phyloP scores from a whole-genome alignment of 2,797 vertebrate species.

The Furcifer pardalis region DNA sequence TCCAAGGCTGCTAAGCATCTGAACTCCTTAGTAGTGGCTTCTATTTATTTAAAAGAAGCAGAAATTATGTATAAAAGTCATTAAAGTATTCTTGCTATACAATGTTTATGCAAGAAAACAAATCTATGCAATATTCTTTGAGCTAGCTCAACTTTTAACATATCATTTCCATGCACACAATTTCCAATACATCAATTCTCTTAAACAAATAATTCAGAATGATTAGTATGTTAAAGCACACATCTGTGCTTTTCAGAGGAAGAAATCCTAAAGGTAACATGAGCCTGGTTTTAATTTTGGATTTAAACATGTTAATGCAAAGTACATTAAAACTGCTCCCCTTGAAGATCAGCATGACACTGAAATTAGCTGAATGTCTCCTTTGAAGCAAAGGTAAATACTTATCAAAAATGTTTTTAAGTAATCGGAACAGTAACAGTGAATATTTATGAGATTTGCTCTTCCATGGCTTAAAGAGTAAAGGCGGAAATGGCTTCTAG shows the following conservation, averaged over 20 bases:
- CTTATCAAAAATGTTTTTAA: slow-evolving; percentile 64
- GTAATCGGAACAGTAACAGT: slow-evolving; percentile 49
- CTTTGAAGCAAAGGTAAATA: slow-evolving; percentile 67
- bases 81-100: neutral
- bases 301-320: slow-evolving; percentile 63
- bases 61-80: neutral
- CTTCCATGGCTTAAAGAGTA: slow-evolving; percentile 30
- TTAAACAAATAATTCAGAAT: slow-evolving; percentile 19
- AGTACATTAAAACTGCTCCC: slow-evolving; percentile 38
- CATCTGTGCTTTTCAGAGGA: slow-evolving; percentile 3
- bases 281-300: slow-evolving; percentile 56
- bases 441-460: slow-evolving; percentile 51
- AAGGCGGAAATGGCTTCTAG: slow-evolving; percentile 12
- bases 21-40: neutral
- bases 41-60: neutral
- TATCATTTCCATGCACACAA: slow-evolving; percentile 14
- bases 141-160: neutral
- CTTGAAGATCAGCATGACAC: slow-evolving; percentile 55
- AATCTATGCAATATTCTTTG: neutral
- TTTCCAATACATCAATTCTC: neutral
- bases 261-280: slow-evolving; percentile 24
- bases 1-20: neutral
- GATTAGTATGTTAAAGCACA: slow-evolving; percentile 10
- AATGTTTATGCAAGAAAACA: neutral
- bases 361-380: slow-evolving; percentile 59